A percentile compares a stretch with the other conserved stretches of the same genome.
These are phyloP conservation scores for Prinia subflava DNA, from an alignment of 2,113 vertebrate genomes.

Conservation along the genomic window DNA sequence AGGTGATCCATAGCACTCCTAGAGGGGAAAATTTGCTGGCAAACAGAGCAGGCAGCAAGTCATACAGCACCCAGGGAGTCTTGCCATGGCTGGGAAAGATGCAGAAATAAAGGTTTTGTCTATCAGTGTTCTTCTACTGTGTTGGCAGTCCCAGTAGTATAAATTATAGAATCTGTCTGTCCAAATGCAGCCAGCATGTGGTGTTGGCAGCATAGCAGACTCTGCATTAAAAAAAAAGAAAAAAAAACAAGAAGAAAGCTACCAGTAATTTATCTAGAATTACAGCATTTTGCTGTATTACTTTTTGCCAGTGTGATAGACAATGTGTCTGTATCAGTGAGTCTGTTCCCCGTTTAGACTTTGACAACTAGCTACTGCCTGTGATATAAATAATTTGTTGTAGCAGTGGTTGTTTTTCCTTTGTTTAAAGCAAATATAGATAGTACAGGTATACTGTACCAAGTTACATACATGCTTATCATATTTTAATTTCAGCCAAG, in stretches of 20 bases:
- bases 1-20: constrained; percentile 51
- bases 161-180: neutral
- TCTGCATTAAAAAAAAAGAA: neutral
- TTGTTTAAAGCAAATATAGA: neutral
- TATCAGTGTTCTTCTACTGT: neutral
- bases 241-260: neutral
- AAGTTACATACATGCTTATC: neutral
- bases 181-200: neutral
- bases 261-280: neutral
- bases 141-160: neutral
- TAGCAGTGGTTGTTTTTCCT: neutral
- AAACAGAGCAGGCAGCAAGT: neutral
- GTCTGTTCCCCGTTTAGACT: neutral
- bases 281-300: neutral
- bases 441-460: neutral
- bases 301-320: neutral
- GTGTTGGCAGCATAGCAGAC: neutral
- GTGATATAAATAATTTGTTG: neutral
- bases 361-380: neutral
- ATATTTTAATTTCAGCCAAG: neutral
- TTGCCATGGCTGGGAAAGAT: neutral
- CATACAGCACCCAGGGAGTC: neutral
- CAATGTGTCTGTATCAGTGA: neutral
- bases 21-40: constrained; percentile 14
- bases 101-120: neutral